Evolutionary conservation across 2,113 vertebrate species (phyloP), one percentile per base, ranked within the genome.

Genomic region (Felis catus): DNA sequence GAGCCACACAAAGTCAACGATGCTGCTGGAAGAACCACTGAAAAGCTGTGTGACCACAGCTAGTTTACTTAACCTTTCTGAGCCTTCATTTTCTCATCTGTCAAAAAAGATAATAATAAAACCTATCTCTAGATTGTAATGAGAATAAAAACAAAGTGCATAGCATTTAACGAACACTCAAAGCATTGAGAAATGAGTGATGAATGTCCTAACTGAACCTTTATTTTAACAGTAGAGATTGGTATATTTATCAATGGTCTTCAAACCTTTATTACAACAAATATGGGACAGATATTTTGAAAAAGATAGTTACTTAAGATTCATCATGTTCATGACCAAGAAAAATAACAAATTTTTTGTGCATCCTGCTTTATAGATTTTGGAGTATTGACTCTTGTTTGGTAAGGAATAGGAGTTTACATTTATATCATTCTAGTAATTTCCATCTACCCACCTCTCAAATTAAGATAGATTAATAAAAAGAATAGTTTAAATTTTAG

Each of bases 391-490:
- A 33, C 9, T 74, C 18, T 33, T n/a, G 8, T 73, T 58, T 58
- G 33, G 58, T 83, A 74, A 55, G 90, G 61, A 78, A 84, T 18
- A 14, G 19, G 13, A 4, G 11, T 80, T 91, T 95, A 33, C 73
- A 14, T 89, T 94, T 68, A 81, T 39, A 93, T 89, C 51, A 51
- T 63, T 94, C 95, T 65, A 65, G 73, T 82, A 63, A 51, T 76
- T 89, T 68, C 58, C 16, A 12, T 53, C 5, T 31, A 73, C 29
- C 0, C 15, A 23, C 5, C 65, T 65, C 3, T 86, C 68, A 91
- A 88, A 82, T 80, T 86, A 97, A 95, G 48, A 91, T 63, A 95
- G 78, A 95, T 96, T 97, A 96, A 96, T 94, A 97, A 95, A 96
- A 89, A 95, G 63, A 97, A 14, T 65, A 7, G 29, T 92, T 98